phyloP scores from a whole-genome alignment of 2,113 vertebrate species.

The Sialia sialis region DNA sequence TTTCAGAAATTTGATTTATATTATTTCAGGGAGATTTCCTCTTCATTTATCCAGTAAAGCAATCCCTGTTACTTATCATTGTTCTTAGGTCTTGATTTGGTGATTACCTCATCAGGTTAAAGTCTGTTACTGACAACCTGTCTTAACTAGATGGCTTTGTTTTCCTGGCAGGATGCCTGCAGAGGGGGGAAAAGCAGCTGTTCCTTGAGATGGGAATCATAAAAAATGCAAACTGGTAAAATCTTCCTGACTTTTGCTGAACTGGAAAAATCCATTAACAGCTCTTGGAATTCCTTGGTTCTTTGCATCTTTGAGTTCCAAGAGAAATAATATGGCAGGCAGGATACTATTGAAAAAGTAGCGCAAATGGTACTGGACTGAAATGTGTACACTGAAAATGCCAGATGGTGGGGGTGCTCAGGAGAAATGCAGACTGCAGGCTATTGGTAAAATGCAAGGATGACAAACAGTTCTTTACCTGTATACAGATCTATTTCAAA shows the following conservation, averaged over 20 bases:
- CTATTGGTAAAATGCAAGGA: neutral
- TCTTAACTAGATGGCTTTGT: constrained; percentile 17
- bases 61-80: constrained; percentile 16
- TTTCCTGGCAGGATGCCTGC: constrained; percentile 22
- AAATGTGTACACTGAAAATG: neutral
- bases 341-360: neutral
- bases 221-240: constrained; percentile 11
- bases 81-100: constrained; percentile 50
- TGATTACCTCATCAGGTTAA: constrained; percentile 55
- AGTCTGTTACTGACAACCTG: constrained; percentile 48
- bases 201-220: constrained; percentile 17
- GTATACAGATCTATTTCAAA: neutral
- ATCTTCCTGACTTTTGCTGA: neutral
- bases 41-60: constrained; percentile 1
- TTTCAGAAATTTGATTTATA: neutral
- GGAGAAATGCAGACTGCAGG: neutral
- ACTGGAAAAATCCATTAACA: neutral
- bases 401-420: too few relatives aligned
- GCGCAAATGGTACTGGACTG: neutral
- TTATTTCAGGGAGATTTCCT: constrained; percentile 1
- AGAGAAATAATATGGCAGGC: neutral
- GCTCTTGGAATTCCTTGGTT: constrained; percentile 9
- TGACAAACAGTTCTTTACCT: neutral
- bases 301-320: neutral
- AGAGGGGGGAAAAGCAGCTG: constrained; percentile 29